Evolutionary conservation across 2,888 invertebrate genomes (phyloP).

Genomic region (Hemicrepidius hirtus): DNA sequence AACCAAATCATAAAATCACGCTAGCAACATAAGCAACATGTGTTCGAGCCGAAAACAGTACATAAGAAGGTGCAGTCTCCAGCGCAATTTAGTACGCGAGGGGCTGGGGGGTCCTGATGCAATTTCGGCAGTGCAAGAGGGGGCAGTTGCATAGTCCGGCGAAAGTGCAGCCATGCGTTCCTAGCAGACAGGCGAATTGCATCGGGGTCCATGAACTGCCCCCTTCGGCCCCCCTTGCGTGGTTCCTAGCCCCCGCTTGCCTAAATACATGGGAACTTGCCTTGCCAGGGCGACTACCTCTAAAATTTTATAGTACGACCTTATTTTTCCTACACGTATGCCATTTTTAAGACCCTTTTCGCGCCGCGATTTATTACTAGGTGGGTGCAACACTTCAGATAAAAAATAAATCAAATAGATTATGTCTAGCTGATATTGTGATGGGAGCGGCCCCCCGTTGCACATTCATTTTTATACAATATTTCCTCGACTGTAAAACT

Average conservation of each 20-base stretch:
- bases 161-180: conserved; percentile 73
- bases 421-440: conserved; percentile 20
- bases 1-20: conserved; percentile 45
- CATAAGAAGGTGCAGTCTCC: conserved; percentile 49
- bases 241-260: conserved; percentile 56
- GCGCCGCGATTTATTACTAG: conserved; percentile 39
- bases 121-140: conserved; percentile 52
- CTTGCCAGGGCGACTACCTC: conserved; percentile 61
- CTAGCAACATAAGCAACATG: conserved; percentile 51
- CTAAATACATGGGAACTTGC: conserved; percentile 61
- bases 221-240: conserved; percentile 50
- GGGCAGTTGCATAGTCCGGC: conserved; percentile 69
- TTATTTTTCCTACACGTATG: conserved; percentile 57
- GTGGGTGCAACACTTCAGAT: conserved; percentile 36
- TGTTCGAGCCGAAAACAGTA: conserved; percentile 48
- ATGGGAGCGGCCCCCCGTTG: not conserved
- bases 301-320: conserved; percentile 52
- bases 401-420: conserved; percentile 38
- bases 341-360: conserved; percentile 46
- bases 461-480: no score
- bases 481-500: no score
- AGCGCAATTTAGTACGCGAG: conserved; percentile 47
- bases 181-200: conserved; percentile 72
- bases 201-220: conserved; percentile 68
- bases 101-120: conserved; percentile 53